Base-by-base conservation (phyloP, 2,797 vertebrate species). In the Manis crassicaudata region DNA sequence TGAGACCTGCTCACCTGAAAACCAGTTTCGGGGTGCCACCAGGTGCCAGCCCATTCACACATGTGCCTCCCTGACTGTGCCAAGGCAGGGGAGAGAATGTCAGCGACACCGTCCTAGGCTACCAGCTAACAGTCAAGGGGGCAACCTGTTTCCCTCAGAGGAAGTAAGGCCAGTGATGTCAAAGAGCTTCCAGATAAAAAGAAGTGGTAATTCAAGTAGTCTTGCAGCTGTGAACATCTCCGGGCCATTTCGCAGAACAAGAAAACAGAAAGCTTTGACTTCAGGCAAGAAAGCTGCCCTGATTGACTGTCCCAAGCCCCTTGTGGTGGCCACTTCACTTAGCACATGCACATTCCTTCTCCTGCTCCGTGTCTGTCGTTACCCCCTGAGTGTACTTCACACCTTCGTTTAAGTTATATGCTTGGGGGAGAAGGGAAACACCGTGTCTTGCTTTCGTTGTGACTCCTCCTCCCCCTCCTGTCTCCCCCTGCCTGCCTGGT, bases 141-240 rank as follows among this genome's bases (percentile, higher is more conserved):
- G 96, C 60, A 77, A 84, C 27, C 3, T 87, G 75, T 54, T 43
- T 97, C 96, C 94, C 80, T 75, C 90, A 75, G 25, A 83, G 90
- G 70, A 35, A 96, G 88, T 2, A 0, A 82, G 52, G 88, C 58
- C 83, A 95, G 0, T 96, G 90, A 97, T 89, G 58, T 29, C 75
- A 97, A 94, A 67, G 1, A 16, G 27, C 63, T 86, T 80, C 0
- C 92, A 58, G 52, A 52, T 70, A 88, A 96, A 96, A 60, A 2
- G 67, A 8, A 11, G 21, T 4, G 29, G 81, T 92, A 90, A 96
- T 87, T 81, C 43, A 67, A 92, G 92, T 35, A 82, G 90, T 17
- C 89, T 40, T 43, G 80, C 40, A 77, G 68, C 27, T 37, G 54
- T 88, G 82, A 96, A 95, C 94, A 97, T 14, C 63, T 14, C 32